These are phyloP conservation scores for Drosophila leonis DNA, from an alignment of 2,888 invertebrate genomes.

Conservation along the genomic window DNA sequence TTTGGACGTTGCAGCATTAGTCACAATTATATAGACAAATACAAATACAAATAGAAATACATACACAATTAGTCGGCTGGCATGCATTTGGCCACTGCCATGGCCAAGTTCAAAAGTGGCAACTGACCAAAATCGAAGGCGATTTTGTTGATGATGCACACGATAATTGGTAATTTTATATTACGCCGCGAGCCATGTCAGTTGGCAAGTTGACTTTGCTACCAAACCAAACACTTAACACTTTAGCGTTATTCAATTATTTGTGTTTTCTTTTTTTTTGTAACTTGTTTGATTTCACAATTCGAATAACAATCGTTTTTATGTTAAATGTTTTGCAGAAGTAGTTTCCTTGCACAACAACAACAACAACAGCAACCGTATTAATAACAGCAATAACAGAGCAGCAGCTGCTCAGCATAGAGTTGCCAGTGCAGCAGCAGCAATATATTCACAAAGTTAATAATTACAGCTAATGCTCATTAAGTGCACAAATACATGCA, in stretches of 20 bases:
- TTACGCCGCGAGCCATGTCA: conserved; percentile 29
- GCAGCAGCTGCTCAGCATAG: conserved; percentile 60
- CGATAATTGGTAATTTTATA: conserved; percentile 21
- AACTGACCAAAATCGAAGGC: conserved; percentile 41
- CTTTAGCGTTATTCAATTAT: conserved; percentile 35
- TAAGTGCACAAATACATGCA: conserved; percentile 6
- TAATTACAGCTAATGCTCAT: background rate
- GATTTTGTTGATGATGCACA: conserved; percentile 26
- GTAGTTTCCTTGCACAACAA: conserved; percentile 58
- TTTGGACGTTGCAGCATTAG: conserved; percentile 18
- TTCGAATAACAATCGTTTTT: conserved; percentile 50
- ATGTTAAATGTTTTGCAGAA: conserved; percentile 37
- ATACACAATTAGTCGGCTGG: conserved; percentile 37
- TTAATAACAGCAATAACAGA: conserved; percentile 32
- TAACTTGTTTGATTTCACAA: conserved; percentile 56
- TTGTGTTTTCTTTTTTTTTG: conserved; percentile 4
- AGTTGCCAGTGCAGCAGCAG: conserved; percentile 42
- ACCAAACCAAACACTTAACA: conserved; percentile 14
- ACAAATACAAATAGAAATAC: conserved; percentile 39
- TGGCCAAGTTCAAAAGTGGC: conserved; percentile 69
- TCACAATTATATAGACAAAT: conserved; percentile 26
- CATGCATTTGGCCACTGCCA: conserved; percentile 55
- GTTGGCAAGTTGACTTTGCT: conserved; percentile 11
- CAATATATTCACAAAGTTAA: background rate
- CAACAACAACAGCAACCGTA: conserved; percentile 16